Percentiles rank a stretch among this genome's conserved stretches.
These are phyloP conservation scores for Barypeithes pellucidus DNA, from an alignment of 2,888 invertebrate species.

Conservation along the genomic window DNA sequence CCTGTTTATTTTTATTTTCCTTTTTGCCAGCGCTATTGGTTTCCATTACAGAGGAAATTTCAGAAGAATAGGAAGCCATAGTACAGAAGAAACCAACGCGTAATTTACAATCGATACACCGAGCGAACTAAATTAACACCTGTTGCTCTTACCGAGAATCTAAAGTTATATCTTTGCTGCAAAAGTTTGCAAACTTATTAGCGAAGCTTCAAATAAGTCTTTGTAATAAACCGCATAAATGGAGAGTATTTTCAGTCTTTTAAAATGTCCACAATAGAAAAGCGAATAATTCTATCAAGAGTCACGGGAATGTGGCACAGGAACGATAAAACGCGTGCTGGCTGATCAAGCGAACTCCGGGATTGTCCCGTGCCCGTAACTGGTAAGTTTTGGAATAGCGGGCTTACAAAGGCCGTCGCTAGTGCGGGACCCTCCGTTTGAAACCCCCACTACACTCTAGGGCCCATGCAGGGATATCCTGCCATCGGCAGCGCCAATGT, in stretches of 20 bases:
- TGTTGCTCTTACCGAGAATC: neutral
- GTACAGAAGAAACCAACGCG: neutral
- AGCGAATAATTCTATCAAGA: conserved; percentile 8
- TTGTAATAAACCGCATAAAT: neutral
- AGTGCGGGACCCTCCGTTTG: conserved; percentile 59
- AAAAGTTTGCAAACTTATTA: conserved; percentile 6
- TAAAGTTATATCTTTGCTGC: conserved; percentile 6
- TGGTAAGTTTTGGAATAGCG: conserved; percentile 39
- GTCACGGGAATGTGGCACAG: conserved; percentile 16
- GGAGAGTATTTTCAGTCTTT: neutral
- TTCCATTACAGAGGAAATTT: neutral
- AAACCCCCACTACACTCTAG: conserved; percentile 55
- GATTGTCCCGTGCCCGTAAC: conserved; percentile 32
- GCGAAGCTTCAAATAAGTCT: conserved; percentile 1
- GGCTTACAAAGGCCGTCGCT: conserved; percentile 52
- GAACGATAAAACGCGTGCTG: conserved; percentile 16
- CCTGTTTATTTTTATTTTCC: conserved; percentile 1
- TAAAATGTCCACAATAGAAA: conserved; percentile 1
- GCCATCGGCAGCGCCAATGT: conserved; percentile 61
- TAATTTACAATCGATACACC: conserved; percentile 13
- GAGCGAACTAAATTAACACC: conserved; percentile 22
- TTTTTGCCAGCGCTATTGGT: neutral
- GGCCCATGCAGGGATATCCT: conserved; percentile 67
- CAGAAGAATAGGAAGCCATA: conserved; percentile 5
- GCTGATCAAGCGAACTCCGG: conserved; percentile 5